Evolutionary conservation across 2,797 vertebrate genomes (phyloP), one percentile per base, ranked within the genome.

Genomic region (Pelobates cultripes): DNA sequence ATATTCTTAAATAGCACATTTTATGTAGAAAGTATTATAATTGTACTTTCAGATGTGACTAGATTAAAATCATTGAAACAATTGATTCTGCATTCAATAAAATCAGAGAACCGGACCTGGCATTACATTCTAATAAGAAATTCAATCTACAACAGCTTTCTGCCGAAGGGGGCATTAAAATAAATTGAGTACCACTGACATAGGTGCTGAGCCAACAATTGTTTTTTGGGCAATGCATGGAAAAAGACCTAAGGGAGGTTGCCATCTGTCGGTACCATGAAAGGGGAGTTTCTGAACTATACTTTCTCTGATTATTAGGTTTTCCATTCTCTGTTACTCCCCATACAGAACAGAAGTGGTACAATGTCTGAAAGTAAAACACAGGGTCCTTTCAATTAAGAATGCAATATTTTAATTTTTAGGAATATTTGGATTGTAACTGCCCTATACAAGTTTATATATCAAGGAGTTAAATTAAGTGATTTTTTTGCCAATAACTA

Each of bases 101-200:
- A 68, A 68, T 42, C 66, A 43, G 41, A 68, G 42, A 28, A 68
- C 13, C 13, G 9, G 42, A 68, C 40, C 66, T 68, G 28, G 14
- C 55, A 40, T 28, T 17, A 64, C n/a, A 64, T 28, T 64, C n/a
- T 10, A 7, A 28, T 64, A 40, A 40, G n/a, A 64, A 64, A 14
- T 64, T 64, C 17, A 28, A n/a, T 10, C 6, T 14, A 64, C 61
- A 68, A 68, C 66, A 68, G 66, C 66, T 68, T 64, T 64, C n/a
- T 64, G 61, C 61, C 61, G 2, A 64, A 64, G n/a, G 61, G 61
- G 17, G 28, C 61, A 64, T 64, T 28, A 40, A 64, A 64, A 7
- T 64, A 64, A 64, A 64, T 64, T 64, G 28, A 64, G 61, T n/a
- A 40, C 61, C 28, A 5, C n/a, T 64, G 61, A 64, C 61, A 64